A percentile compares a stretch with the other conserved stretches of the same genome.
phyloP scores from a whole-genome alignment of 2,888 invertebrate species.

The Macaria liturata region DNA sequence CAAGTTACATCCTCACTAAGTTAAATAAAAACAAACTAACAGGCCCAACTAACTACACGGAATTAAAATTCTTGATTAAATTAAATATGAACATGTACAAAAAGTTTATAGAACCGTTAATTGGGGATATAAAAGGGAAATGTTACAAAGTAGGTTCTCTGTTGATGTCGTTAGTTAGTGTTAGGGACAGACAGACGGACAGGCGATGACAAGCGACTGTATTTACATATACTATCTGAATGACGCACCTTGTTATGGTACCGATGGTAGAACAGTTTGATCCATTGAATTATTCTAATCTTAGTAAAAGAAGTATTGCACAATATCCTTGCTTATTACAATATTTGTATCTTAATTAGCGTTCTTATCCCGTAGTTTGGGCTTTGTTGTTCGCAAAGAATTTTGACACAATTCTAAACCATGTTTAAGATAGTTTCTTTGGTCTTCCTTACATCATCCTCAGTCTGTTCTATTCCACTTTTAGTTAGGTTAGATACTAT shows the following conservation, averaged over 20 bases:
- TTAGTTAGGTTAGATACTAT: no score
- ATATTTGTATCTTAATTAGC: no score
- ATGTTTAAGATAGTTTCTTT: no score
- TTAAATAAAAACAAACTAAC: constrained; percentile 26
- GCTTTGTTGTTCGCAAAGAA: no score
- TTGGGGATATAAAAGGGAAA: constrained; percentile 39
- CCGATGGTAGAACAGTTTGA: constrained; percentile 34
- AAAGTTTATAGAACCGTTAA: constrained; percentile 36
- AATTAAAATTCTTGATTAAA: constrained; percentile 36
- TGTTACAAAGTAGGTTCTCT: constrained; percentile 19
- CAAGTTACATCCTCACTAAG: no score
- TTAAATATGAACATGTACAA: constrained; percentile 33
- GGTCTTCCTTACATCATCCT: no score
- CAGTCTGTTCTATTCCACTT: no score
- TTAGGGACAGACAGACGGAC: constrained; percentile 30
- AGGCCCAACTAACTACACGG: constrained; percentile 12
- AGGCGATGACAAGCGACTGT: constrained; percentile 42
- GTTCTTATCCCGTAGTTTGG: no score
- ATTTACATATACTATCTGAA: constrained; percentile 58
- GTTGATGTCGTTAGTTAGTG: constrained; percentile 9
- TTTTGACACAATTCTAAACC: no score
- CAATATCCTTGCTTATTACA: no score
- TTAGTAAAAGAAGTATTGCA: no score
- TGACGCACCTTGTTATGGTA: constrained; percentile 55
- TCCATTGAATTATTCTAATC: not conserved